A percentile compares a stretch with the other conserved stretches of the same genome.
phyloP scores from a whole-genome alignment of 2,888 invertebrate genomes.

The Cenopis cana region DNA sequence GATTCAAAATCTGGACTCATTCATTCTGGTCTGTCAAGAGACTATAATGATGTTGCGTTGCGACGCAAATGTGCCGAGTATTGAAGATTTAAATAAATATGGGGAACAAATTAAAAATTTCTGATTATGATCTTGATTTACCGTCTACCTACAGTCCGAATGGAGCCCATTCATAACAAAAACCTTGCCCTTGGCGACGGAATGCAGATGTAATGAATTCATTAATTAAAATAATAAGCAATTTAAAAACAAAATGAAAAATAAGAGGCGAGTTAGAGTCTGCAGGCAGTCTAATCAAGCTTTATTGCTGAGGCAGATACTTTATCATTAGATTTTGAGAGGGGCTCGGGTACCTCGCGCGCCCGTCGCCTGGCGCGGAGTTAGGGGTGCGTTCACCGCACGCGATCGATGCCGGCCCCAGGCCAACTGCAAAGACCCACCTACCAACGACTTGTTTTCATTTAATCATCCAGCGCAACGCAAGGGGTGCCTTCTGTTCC shows the following conservation, averaged over 20 bases:
- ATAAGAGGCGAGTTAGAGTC: constrained; percentile 32
- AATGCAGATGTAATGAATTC: constrained; percentile 23
- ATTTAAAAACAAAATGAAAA: constrained; percentile 35
- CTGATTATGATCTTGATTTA: constrained; percentile 15
- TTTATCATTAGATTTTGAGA: constrained; percentile 62
- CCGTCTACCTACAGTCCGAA: background rate
- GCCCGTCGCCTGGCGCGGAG: constrained; percentile 67
- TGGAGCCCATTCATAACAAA: constrained; percentile 15
- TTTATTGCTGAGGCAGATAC: constrained; percentile 54
- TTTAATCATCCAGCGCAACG: constrained; percentile 56
- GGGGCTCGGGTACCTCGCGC: constrained; percentile 65
- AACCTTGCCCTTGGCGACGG: constrained; percentile 4
- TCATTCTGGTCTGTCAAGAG: constrained; percentile 8
- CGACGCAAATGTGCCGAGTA: constrained; percentile 11
- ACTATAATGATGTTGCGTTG: constrained; percentile 16
- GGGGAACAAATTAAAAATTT: constrained; percentile 3
- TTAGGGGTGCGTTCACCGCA: constrained; percentile 80
- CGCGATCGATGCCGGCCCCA: constrained; percentile 79
- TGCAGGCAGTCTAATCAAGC: constrained; percentile 44
- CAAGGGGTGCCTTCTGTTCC: constrained; percentile 54
- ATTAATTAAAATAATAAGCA: constrained; percentile 29
- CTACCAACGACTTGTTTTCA: constrained; percentile 64
- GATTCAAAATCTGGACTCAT: constrained; percentile 25
- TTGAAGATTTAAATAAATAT: constrained; percentile 9
- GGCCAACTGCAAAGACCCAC: constrained; percentile 69